Evolutionary conservation across 2,888 invertebrate genomes (phyloP).

Genomic region (Zygaena filipendulae): DNA sequence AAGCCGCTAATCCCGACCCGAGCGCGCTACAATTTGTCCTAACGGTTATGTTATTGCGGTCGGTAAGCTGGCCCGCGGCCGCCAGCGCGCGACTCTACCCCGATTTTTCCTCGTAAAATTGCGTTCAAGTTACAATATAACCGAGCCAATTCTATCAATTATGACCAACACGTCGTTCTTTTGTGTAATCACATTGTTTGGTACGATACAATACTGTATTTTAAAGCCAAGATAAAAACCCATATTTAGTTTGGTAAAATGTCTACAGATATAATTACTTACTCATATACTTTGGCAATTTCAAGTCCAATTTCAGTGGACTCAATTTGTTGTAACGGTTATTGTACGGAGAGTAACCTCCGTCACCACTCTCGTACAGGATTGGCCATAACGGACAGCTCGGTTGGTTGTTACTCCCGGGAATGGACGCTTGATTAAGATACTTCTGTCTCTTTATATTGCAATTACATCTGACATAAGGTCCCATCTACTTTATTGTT

Average conservation of each 20-base stretch:
- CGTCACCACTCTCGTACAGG: constrained; percentile 45
- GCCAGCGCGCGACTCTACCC: constrained; percentile 34
- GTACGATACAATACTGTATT: not conserved
- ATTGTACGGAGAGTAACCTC: constrained; percentile 41
- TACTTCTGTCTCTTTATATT: constrained; percentile 60
- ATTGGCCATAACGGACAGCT: constrained; percentile 53
- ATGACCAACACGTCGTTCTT: too few species aligned
- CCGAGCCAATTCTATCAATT: constrained; percentile 23
- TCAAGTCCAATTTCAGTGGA: constrained; percentile 47
- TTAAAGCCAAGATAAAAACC: not conserved
- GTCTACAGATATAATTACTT: too few species aligned
- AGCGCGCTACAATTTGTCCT: constrained; percentile 60
- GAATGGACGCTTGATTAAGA: constrained; percentile 65
- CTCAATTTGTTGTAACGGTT: constrained; percentile 63
- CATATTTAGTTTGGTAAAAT: not conserved
- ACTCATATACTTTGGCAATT: too few species aligned
- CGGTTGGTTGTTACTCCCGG: constrained; percentile 42
- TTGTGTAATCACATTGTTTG: too few species aligned
- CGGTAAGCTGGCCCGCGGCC: constrained; percentile 37
- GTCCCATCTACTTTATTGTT: constrained; percentile 50
- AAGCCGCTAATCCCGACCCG: constrained; percentile 57
- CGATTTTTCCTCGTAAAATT: constrained; percentile 55
- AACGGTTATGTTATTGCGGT: constrained; percentile 67
- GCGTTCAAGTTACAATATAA: constrained; percentile 22
- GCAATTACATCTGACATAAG: constrained; percentile 55